phyloP scores from a whole-genome alignment of 1,140 invertebrate genomes.

The Drosophila oshimai region DNA sequence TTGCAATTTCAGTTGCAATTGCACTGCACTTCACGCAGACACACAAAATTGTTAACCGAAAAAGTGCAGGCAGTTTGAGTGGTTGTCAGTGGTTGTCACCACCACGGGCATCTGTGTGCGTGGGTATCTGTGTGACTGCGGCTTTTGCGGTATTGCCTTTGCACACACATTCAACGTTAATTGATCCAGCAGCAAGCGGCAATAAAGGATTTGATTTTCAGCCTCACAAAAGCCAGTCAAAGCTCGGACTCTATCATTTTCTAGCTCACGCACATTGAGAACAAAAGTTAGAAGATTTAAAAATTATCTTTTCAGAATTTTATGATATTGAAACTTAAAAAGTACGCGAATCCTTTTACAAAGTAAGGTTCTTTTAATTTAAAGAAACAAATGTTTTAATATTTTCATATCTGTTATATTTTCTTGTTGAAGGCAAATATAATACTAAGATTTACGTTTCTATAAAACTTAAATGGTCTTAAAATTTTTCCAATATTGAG shows the following conservation, averaged over 20 bases:
- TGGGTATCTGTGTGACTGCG: slow-evolving; percentile 28
- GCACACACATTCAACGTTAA: slow-evolving; percentile 77
- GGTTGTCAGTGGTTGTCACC: slow-evolving; percentile 67
- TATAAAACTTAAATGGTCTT: no score
- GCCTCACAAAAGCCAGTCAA: slow-evolving; percentile 67
- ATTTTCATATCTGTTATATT: no score
- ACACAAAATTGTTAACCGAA: slow-evolving; percentile 71
- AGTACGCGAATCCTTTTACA: no score
- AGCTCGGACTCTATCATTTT: slow-evolving; percentile 62
- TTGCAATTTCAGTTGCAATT: slow-evolving; percentile 63
- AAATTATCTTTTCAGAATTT: no score
- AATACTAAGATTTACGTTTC: no score
- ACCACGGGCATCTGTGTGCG: slow-evolving; percentile 13
- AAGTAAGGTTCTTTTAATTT: no score
- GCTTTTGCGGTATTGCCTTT: slow-evolving; percentile 75
- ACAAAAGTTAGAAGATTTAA: no score
- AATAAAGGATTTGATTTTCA: slow-evolving; percentile 81
- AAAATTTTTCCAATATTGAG: no score
- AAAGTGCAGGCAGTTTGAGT: slow-evolving; percentile 77
- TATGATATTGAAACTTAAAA: no score
- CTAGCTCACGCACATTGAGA: not conserved
- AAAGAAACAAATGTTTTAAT: no score
- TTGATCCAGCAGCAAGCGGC: slow-evolving; percentile 79
- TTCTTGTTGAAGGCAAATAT: no score
- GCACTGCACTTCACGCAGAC: slow-evolving; percentile 64